A percentile compares a stretch with the other conserved stretches of the same genome.
Evolutionary conservation across 1,140 invertebrate genomes (phyloP).

Genomic region (Euura lappo): DNA sequence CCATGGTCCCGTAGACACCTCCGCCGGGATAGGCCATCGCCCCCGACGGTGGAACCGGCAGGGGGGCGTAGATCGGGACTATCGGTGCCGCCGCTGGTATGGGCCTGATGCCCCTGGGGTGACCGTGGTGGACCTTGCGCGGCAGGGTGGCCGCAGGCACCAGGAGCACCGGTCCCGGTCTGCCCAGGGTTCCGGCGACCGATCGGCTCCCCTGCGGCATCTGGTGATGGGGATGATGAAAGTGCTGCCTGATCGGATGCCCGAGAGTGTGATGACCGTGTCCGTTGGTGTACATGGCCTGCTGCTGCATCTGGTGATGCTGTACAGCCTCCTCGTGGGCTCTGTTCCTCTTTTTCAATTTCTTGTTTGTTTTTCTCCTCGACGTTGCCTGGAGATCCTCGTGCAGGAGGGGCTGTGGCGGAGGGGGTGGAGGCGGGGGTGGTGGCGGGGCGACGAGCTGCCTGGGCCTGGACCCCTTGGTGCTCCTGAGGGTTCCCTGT

Average conservation of each 20-base stretch:
- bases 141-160: slow-evolving; percentile 64
- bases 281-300: slow-evolving; percentile 50
- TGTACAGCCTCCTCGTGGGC: slow-evolving; percentile 45
- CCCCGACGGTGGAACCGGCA: slow-evolving; percentile 62
- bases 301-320: slow-evolving; percentile 44
- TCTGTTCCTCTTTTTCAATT: slow-evolving; percentile 55
- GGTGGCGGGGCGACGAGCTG: slow-evolving; percentile 83
- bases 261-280: slow-evolving; percentile 57
- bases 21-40: slow-evolving; percentile 53
- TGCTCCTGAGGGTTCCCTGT: slow-evolving; percentile 74
- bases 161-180: slow-evolving; percentile 61
- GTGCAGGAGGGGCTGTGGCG: slow-evolving; percentile 54
- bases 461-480: slow-evolving; percentile 77
- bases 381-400: slow-evolving; percentile 38
- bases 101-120: slow-evolving; percentile 51
- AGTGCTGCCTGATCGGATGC: slow-evolving; percentile 58
- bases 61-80: slow-evolving; percentile 56
- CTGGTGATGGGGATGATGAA: slow-evolving; percentile 57
- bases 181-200: slow-evolving; percentile 57
- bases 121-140: slow-evolving; percentile 57
- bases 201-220: slow-evolving; percentile 58
- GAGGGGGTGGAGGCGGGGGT: slow-evolving; percentile 70
- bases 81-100: slow-evolving; percentile 55
- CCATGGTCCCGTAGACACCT: slow-evolving; percentile 58
- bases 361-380: slow-evolving; percentile 58